Conservation (phyloP, 2,888 invertebrate species). For the Tinea trinotella region DNA sequence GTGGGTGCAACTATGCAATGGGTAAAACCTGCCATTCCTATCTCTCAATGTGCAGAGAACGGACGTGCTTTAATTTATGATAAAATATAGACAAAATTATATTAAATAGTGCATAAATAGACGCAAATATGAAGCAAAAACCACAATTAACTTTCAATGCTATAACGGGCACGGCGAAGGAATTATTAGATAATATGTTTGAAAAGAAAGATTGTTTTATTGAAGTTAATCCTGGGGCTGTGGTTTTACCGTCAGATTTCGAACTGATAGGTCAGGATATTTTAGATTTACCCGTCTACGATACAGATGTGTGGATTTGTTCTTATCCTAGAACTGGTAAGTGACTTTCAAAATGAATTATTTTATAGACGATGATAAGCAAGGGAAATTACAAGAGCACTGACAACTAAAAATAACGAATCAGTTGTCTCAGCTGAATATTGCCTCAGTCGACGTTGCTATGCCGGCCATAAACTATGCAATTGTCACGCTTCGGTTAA, state of each 20-base stretch:
- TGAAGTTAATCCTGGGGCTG: constrained; percentile 80
- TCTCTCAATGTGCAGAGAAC: not conserved
- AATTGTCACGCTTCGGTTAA: too few relatives aligned
- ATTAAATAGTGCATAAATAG: not conserved
- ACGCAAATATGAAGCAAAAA: constrained; percentile 46
- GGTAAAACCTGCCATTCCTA: not conserved
- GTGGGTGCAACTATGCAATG: too few relatives aligned
- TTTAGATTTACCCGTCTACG: constrained; percentile 77
- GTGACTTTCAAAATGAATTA: too few relatives aligned
- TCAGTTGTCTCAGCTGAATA: too few relatives aligned
- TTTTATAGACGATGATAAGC: not conserved
- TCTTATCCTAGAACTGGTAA: constrained; percentile 92
- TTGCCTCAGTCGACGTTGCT: too few relatives aligned
- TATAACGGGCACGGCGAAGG: constrained; percentile 67
- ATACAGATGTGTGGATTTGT: constrained; percentile 87
- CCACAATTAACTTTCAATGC: constrained; percentile 69
- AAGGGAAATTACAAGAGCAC: too few relatives aligned
- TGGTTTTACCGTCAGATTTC: constrained; percentile 79
- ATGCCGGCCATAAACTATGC: too few relatives aligned
- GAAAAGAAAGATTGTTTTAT: constrained; percentile 79
- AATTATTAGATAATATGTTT: constrained; percentile 77
- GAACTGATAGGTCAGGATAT: constrained; percentile 79
- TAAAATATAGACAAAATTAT: not conserved
- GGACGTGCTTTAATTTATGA: not conserved
- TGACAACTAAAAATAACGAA: too few relatives aligned